These are phyloP conservation scores for Ctenicera cuprea DNA, from an alignment of 2,888 invertebrate species.

Conservation along the genomic window DNA sequence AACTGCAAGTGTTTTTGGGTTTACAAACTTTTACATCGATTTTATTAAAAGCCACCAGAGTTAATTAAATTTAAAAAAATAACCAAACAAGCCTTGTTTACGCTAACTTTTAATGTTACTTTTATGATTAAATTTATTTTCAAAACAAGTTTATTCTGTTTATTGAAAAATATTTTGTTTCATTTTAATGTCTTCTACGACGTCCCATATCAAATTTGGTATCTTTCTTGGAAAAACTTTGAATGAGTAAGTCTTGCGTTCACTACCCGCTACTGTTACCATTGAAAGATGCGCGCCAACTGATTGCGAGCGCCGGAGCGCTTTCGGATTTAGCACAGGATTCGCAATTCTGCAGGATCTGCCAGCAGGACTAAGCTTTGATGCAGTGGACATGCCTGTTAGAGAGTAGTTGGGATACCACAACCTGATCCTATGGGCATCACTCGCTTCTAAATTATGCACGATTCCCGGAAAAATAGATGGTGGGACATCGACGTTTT, in stretches of 20 bases:
- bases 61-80: constrained; percentile 26
- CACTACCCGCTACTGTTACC: constrained; percentile 14
- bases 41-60: background rate
- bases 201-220: no score
- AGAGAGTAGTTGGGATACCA: background rate
- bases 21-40: background rate
- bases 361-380: constrained; percentile 26
- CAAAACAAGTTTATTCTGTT: background rate
- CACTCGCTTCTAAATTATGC: background rate
- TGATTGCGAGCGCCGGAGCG: constrained; percentile 36
- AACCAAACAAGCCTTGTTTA: background rate
- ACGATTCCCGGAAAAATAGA: background rate
- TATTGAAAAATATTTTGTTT: background rate
- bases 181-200: background rate
- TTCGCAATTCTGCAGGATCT: constrained; percentile 40
- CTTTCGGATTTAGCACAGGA: constrained; percentile 46
- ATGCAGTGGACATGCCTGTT: constrained; percentile 35
- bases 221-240: background rate
- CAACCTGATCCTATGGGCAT: constrained; percentile 5
- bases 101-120: constrained; percentile 5
- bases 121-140: background rate
- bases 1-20: background rate
- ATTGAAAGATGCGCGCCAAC: constrained; percentile 26
- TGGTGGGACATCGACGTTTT: background rate
- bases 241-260: background rate